These are phyloP conservation scores for Megalurothrips usitatus DNA, from an alignment of 2,888 invertebrate genomes.

Conservation along the genomic window DNA sequence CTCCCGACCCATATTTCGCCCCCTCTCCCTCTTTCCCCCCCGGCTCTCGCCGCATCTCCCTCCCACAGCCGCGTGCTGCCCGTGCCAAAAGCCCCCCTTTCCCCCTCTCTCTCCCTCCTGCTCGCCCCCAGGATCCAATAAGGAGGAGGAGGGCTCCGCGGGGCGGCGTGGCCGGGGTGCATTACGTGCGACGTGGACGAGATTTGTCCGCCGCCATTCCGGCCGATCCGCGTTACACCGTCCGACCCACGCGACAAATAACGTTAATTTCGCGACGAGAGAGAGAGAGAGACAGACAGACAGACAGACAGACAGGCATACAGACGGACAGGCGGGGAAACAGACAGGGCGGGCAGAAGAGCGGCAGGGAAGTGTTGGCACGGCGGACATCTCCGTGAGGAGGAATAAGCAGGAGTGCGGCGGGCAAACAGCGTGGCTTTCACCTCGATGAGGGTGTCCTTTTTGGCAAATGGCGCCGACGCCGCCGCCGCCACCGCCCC, in stretches of 20 bases:
- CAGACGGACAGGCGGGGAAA: too few species aligned
- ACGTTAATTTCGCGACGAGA: conserved; percentile 4
- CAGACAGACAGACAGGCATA: too few species aligned
- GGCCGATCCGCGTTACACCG: not conserved
- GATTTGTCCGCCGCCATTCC: conserved; percentile 19
- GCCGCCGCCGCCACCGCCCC: too few species aligned
- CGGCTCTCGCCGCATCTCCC: not conserved
- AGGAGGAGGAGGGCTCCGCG: not conserved
- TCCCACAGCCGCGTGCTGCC: not conserved
- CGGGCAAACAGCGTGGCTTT: too few species aligned
- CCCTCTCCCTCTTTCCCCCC: not conserved
- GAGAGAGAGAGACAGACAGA: not conserved
- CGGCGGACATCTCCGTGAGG: too few species aligned
- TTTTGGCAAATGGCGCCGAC: too few species aligned
- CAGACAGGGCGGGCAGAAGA: too few species aligned
- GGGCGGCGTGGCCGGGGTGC: not conserved
- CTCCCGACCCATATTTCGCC: not conserved
- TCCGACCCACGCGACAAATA: not conserved
- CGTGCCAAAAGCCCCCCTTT: not conserved
- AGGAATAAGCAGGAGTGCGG: too few species aligned
- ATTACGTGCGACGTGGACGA: not conserved
- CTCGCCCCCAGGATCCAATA: not conserved
- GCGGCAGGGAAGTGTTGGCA: too few species aligned
- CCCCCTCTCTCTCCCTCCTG: not conserved
- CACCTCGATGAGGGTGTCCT: too few species aligned